Evolutionary conservation across 1,140 invertebrate genomes (phyloP), one percentile per base, ranked within the genome.

Genomic region (Euwallacea similis): DNA sequence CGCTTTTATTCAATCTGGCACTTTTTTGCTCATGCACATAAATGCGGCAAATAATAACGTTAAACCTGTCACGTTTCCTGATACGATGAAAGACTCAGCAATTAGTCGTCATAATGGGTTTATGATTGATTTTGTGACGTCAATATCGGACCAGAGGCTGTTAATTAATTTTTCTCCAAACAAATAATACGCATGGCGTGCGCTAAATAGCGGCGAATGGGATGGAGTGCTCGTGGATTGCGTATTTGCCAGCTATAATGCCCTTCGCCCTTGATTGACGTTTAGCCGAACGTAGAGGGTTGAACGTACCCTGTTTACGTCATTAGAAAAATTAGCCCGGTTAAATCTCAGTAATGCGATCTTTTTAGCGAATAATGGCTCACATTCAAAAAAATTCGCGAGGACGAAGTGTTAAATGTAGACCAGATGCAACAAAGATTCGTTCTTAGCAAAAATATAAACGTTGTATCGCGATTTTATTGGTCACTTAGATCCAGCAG

Each of bases 61-160:
- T 33, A 33, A 33, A 33, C 21, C 21, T 33, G 21, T 33, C 21
- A 33, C 21, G 21, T 33, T 33, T 33, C 21, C 21, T 33, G 56
- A 44, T 11, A 42, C 61, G 61, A 69, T 69, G 53, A 69, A 67
- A 63, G 43, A 53, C 60, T 33, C 16, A 59, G 43, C 67, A 72
- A 72, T 72, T 75, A 72, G 58, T 59, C 50, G 15, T 33, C 54
- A 47, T 75, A 75, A 75, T 75, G 66, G 63, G 53, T 69, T 75
- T 72, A 68, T 68, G 66, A 75, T 75, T 75, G 73, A 75, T 75
- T 75, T 68, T 58, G 55, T 66, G 70, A 75, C 71, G 71, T 72
- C 67, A 67, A 63, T 71, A 67, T 70, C 50, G 64, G 47, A 61
- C 66, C 69, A 33, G 21, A 33, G 21, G 21, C 58, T 66, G 58